Evolutionary conservation across 2,113 vertebrate genomes (phyloP).

Genomic region (Setophaga coronata): DNA sequence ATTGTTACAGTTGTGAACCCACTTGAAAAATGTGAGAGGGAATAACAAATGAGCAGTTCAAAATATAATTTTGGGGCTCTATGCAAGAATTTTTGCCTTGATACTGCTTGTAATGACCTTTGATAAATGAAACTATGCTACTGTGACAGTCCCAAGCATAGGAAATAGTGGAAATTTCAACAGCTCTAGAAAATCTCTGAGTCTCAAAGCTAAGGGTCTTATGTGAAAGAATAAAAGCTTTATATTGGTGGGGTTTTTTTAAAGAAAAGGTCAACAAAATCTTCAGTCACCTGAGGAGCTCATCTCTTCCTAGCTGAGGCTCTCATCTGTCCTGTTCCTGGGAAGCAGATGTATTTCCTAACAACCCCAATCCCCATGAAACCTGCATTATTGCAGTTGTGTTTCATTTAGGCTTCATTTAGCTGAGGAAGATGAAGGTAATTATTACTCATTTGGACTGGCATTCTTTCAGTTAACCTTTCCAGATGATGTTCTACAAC

Average conservation of each 20-base stretch:
- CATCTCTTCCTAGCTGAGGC: background rate
- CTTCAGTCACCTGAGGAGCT: background rate
- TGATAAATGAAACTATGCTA: background rate
- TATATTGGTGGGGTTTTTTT: background rate
- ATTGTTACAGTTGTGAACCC: background rate
- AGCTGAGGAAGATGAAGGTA: conserved; percentile 10
- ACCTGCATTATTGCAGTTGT: background rate
- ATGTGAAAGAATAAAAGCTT: background rate
- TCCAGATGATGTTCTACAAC: background rate
- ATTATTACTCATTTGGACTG: conserved; percentile 10
- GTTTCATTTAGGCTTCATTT: background rate
- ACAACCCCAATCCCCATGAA: background rate
- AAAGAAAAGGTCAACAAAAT: background rate
- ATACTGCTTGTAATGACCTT: background rate
- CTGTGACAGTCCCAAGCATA: background rate
- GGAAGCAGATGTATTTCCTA: background rate
- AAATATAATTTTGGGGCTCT: background rate
- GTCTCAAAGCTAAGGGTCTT: background rate
- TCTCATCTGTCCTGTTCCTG: background rate
- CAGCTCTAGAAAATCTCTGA: background rate
- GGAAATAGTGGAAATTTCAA: background rate
- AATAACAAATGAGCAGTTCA: background rate
- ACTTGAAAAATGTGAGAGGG: background rate
- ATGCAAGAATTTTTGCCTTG: background rate
- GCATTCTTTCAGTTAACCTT: conserved; percentile 31